Evolutionary conservation across 2,888 invertebrate genomes (phyloP), one percentile per base, ranked within the genome.

Genomic region (Parascotia fuliginaria): DNA sequence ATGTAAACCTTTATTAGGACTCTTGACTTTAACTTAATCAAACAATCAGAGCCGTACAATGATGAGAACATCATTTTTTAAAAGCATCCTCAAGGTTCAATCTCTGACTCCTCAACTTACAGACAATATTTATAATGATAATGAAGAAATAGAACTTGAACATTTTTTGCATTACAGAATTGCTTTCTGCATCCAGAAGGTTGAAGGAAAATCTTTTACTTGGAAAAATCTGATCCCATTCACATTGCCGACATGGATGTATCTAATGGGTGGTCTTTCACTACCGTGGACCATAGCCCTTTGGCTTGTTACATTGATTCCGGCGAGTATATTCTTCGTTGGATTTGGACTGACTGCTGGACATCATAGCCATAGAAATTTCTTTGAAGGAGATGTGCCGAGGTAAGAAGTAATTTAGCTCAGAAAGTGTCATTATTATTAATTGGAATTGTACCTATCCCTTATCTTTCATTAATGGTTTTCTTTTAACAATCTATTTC

Each of bases 361-460:
- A 0, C 97, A 97, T 85, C 97, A 97, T 73, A 95, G 95, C 69
- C 96, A 96, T 0, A 94, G 94, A 24, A 95, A 96, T 49, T 96
- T 96, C 80, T 97, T 97, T 70, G 97, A 97, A 70, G 97, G 97
- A 6, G 97, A 97, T 81, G 81, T 93, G 16, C 93, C 94, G 9
- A 94, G 95, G 95, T 95, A 87, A 55, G 34, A 19, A 19, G 5
- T 19, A 2, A 19, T 19, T n/a, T n/a, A n/a, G n/a, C n/a, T n/a
- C n/a, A n/a, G n/a, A n/a, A n/a, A n/a, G n/a, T n/a, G n/a, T n/a
- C n/a, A n/a, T n/a, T n/a, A n/a, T n/a, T n/a, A n/a, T n/a, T n/a
- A n/a, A n/a, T n/a, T n/a, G n/a, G n/a, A n/a, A n/a, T n/a, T n/a
- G n/a, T n/a, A n/a, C n/a, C n/a, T n/a, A n/a, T n/a, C n/a, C n/a